Base-by-base conservation (phyloP, 2,113 vertebrate genomes). In the Sylvietta virens region DNA sequence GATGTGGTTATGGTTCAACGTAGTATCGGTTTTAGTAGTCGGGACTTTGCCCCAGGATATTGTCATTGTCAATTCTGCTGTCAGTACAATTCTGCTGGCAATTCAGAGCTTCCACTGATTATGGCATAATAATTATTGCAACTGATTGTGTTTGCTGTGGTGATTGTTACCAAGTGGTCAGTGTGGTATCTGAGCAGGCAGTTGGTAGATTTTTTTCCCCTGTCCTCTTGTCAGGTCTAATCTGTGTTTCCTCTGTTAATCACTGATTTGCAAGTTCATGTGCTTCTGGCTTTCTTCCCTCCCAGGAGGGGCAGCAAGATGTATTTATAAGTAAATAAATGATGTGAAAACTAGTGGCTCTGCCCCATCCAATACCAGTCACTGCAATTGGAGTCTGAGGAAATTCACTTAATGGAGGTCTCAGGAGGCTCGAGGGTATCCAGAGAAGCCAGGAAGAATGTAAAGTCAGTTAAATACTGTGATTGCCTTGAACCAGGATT, bases 311-410 rank as follows among this genome's bases (percentile, higher is more conserved):
- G 37, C 79, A 81, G 67, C 24, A 57, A 71, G 54, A n/a, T 83
- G 76, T 95, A 74, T 73, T 83, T 90, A 60, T 39, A 74, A 90
- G 81, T 92, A 88, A 95, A 91, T 94, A 92, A 79, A 60, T 85
- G 37, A 83, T 94, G 69, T 83, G 42, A 93, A 73, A 71, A 15
- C 54, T 69, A 93, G 90, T 66, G 57, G 23, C 78, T 83, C 60
- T 94, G 85, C 82, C 86, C 76, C 26, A 48, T 95, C 86, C 72
- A 83, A 78, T 94, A 90, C 76, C 53, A 67, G 64, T 90, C 86
- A 81, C 37, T 83, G 86, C 80, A 81, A 3, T 56, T 53, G 48
- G 66, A 89, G 62, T 72, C 61, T 27, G 47, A 66, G 84, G 48
- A 95, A 86, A 83, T 93, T 74, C 26, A 58, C 64, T 87, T 85